Evolutionary conservation across 2,888 invertebrate genomes (phyloP).

Genomic region (Ametastegia equiseti): DNA sequence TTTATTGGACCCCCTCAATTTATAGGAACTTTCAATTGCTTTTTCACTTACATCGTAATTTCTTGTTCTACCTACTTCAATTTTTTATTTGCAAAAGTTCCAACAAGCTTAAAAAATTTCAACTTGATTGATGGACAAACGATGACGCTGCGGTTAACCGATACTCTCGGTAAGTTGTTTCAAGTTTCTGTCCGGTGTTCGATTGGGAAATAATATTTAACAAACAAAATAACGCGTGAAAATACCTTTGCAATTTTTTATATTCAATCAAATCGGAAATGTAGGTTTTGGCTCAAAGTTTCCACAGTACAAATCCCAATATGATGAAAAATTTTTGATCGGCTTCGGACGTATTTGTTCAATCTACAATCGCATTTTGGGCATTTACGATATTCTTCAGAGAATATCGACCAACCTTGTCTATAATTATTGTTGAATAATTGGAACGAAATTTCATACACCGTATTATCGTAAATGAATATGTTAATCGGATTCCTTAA

Average conservation of each 20-base stretch:
- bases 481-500: not conserved
- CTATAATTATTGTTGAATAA: constrained; percentile 1
- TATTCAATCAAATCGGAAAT: not conserved
- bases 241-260: not conserved
- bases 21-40: no score
- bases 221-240: not conserved
- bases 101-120: not conserved
- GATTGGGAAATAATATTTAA: not conserved
- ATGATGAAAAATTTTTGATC: not conserved
- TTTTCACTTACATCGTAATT: not conserved
- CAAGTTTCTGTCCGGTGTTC: not conserved
- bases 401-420: not conserved
- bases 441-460: not conserved
- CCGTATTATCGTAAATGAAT: not conserved
- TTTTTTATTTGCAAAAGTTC: not conserved
- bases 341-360: not conserved
- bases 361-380: not conserved
- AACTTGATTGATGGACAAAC: not conserved
- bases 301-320: not conserved
- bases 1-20: no score
- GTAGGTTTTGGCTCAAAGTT: not conserved
- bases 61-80: not conserved
- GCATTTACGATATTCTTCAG: not conserved
- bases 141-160: not conserved
- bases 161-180: not conserved